Conservation (phyloP, 2,113 vertebrate genomes). For the Equus przewalskii region DNA sequence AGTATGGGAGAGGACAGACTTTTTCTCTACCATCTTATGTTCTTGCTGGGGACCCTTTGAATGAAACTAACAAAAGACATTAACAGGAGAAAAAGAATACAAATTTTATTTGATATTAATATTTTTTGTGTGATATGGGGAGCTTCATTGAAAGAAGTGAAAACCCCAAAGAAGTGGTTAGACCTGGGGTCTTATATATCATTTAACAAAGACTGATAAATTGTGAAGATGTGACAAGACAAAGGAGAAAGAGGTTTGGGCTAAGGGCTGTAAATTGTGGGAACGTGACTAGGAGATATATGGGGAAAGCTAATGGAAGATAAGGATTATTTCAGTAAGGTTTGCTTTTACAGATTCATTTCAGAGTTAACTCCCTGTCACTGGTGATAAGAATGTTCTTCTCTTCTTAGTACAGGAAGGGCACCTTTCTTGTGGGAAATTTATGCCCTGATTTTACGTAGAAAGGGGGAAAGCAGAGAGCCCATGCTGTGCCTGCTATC, state of each 20-base stretch:
- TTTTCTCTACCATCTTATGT: background rate
- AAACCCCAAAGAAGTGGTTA: background rate
- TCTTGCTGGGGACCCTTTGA: background rate
- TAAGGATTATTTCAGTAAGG: background rate
- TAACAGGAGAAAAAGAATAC: background rate
- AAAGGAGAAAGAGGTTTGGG: background rate
- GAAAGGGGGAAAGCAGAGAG: background rate
- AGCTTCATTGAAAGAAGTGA: background rate
- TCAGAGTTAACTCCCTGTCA: background rate
- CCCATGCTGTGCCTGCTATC: background rate
- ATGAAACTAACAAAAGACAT: background rate
- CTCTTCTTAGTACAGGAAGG: background rate
- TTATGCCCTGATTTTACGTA: background rate
- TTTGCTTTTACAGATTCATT: background rate
- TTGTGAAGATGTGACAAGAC: background rate
- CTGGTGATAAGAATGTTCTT: background rate
- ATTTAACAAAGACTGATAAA: background rate
- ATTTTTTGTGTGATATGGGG: background rate
- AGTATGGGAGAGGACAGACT: background rate
- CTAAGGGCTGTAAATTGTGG: background rate
- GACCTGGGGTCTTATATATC: background rate
- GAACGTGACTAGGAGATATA: background rate
- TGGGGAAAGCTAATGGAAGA: background rate
- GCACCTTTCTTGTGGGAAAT: background rate
- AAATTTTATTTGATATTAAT: constrained; percentile 3